Base-by-base conservation (phyloP, 2,797 vertebrate genomes). In the Salarias fasciatus region DNA sequence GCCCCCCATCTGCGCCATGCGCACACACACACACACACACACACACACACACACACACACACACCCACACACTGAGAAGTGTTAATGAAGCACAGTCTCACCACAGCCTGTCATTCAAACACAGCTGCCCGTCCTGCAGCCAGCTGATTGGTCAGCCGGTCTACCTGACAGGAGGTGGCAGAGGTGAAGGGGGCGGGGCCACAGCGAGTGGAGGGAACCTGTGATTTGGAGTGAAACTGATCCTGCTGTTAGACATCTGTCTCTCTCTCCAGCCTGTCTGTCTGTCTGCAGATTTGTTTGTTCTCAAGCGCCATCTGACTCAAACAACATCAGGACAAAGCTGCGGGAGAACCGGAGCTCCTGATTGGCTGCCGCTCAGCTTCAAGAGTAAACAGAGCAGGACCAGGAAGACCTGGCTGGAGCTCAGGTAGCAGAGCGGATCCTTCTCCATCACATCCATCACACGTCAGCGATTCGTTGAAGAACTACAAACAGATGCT, bases 231-330 rank as follows among this genome's bases (percentile, higher is more conserved):
- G 69, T 79, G 71, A 85, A 86, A 80, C 45, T 55, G 79, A 85
- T 79, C 68, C 60, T 52, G 57, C 56, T 69, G 59, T 85, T 65
- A 63, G 77, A 84, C 83, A 88, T 86, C 80, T 82, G 86, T 76
- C 40, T 14, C 40, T 54, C 29, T 46, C 37, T 52, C 51, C 30
- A 53, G 54, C 43, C 57, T 31, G 53, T 60, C 56, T 7, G 36
- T 41, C 67, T 56, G 43, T 53, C 35, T 59, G 31, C 12, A 1
- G 0, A 8, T 60, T 56, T 63, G 59, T 63, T 77, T 69, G 11
- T 47, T 64, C 46, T 65, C 35, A 44, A 61, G 59, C 10, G 1
- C 6, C 6, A 35, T 28, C 42, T 53, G 51, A 57, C 9, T 2
- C 7, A 52, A 6, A 36, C 31, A 69, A 35, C 79, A 56, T 76